Percentiles rank a stretch among this genome's conserved stretches.
Conservation (phyloP, 2,113 vertebrate genomes). For the Corythornis vintsioides region DNA sequence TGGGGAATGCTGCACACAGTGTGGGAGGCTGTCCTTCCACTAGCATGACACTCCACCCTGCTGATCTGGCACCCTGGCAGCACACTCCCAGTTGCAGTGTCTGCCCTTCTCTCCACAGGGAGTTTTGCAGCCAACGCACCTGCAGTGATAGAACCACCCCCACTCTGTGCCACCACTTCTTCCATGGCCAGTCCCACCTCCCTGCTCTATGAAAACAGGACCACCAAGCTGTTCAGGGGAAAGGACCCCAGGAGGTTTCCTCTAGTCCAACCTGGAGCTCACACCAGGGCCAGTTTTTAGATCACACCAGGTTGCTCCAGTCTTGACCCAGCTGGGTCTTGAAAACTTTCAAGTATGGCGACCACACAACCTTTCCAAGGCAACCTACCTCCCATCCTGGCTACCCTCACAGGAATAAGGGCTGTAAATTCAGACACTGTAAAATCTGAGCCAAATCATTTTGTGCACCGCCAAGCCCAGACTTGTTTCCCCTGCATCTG, state of each 20-base stretch:
- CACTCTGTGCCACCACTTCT: background rate
- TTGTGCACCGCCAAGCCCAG: background rate
- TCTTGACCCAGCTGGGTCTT: background rate
- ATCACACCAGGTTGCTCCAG: background rate
- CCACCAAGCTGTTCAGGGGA: background rate
- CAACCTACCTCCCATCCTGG: background rate
- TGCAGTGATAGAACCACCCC: background rate
- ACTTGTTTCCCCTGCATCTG: background rate
- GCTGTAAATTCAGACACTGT: background rate
- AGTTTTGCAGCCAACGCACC: background rate
- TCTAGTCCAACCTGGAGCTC: background rate
- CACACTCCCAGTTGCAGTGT: background rate
- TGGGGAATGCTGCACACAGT: rapidly evolving
- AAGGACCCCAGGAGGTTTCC: background rate
- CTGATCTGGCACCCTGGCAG: background rate
- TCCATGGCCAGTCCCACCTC: background rate
- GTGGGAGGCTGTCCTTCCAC: background rate
- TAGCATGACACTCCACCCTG: background rate
- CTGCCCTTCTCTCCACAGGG: too few species aligned
- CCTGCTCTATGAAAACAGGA: background rate
- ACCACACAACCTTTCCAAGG: background rate
- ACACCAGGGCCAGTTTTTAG: background rate
- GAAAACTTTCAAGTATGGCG: background rate
- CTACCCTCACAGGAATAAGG: background rate
- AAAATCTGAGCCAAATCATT: background rate